Percentiles rank a stretch among this genome's conserved stretches.
phyloP scores from a whole-genome alignment of 1,140 invertebrate species.

The Marisa cornuarietis region DNA sequence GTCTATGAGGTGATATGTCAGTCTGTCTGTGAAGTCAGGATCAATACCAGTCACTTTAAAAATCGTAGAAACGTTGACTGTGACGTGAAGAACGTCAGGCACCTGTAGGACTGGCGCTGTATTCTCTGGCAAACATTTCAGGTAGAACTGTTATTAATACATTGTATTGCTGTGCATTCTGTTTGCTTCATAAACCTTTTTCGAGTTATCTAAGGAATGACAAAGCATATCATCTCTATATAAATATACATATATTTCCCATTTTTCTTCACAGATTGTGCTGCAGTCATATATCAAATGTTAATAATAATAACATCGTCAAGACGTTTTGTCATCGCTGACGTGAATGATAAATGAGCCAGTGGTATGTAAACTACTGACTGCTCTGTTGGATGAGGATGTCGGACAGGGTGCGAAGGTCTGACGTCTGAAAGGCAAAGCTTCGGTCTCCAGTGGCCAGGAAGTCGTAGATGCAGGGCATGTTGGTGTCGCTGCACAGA shows the following conservation, averaged over 20 bases:
- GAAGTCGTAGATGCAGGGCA: slow-evolving; percentile 4
- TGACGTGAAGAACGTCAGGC: background rate
- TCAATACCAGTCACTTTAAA: background rate
- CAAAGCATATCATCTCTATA: no score
- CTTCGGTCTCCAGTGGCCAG: background rate
- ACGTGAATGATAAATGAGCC: no score
- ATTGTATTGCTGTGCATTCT: no score
- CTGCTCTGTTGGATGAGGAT: background rate
- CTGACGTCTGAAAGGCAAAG: background rate
- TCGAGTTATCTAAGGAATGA: no score
- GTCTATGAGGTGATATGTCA: slow-evolving; percentile 1
- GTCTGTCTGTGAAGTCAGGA: background rate
- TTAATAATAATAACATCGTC: no score
- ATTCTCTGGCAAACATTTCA: background rate
- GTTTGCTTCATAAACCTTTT: no score
- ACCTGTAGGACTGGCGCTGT: background rate
- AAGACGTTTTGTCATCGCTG: no score
- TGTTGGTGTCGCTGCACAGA: background rate
- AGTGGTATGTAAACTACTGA: background rate
- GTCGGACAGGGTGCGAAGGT: background rate
- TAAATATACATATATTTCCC: no score
- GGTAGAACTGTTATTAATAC: no score
- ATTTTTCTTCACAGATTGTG: no score
- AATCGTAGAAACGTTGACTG: background rate
- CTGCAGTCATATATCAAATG: no score